A percentile compares a stretch with the other conserved stretches of the same genome.
These are phyloP conservation scores for Cheilinus undulatus DNA, from an alignment of 2,113 vertebrate species.

Conservation along the genomic window DNA sequence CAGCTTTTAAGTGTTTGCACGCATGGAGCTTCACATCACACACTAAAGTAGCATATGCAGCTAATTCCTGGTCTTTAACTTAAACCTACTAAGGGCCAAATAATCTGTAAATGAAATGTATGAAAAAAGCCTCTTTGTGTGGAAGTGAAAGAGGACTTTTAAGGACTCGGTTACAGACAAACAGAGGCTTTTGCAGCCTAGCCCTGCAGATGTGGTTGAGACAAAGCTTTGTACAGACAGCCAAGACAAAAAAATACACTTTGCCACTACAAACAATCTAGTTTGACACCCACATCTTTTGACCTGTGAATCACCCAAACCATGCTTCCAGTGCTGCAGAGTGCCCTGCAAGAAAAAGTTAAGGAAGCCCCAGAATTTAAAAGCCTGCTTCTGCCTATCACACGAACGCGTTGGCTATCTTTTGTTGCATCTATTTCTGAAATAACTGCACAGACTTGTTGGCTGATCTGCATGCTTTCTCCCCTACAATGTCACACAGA, in stretches of 20 bases:
- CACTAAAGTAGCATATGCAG: neutral
- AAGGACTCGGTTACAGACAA: neutral
- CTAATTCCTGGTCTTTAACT: neutral
- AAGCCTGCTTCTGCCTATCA: conserved; percentile 5
- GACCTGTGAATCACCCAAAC: conserved; percentile 10
- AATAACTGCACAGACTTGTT: conserved; percentile 66
- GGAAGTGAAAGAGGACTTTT: no score
- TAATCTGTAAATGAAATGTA: neutral
- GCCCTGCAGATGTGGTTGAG: neutral
- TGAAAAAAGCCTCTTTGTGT: neutral
- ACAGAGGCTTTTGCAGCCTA: no score
- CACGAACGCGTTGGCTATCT: neutral
- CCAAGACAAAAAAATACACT: neutral
- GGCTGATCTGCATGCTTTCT: conserved; percentile 44
- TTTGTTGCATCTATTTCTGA: neutral
- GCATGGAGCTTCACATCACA: neutral
- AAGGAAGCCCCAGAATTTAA: neutral
- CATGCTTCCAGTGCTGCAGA: conserved; percentile 4
- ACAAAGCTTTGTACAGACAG: neutral
- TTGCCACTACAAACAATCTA: neutral
- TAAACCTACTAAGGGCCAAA: neutral
- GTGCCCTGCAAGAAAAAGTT: conserved; percentile 20
- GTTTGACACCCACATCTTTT: neutral
- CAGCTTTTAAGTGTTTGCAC: neutral
- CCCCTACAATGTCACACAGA: conserved; percentile 58